Evolutionary conservation across 2,113 vertebrate species (phyloP).

Genomic region (Tragelaphus strepsiceros): DNA sequence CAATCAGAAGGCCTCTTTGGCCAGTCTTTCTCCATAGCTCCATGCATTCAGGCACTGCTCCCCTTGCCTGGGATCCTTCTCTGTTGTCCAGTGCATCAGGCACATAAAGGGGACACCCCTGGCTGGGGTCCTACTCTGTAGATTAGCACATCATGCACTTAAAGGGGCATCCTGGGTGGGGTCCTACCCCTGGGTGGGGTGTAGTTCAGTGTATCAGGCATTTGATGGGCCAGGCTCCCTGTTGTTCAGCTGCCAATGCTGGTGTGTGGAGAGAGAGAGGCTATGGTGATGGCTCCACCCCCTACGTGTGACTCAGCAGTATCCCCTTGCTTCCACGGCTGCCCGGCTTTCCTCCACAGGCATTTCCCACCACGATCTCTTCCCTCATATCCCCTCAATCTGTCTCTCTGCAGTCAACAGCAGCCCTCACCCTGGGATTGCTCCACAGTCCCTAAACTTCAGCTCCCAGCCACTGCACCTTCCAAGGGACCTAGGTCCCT

Average conservation of each 20-base stretch:
- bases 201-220: not conserved
- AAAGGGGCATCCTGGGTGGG: not conserved
- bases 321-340: not conserved
- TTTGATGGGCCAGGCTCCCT: not conserved
- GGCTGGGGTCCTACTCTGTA: not conserved
- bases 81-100: not conserved
- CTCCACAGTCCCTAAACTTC: not conserved
- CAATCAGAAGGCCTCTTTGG: not conserved
- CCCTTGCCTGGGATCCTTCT: not conserved
- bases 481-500: not conserved
- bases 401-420: not conserved
- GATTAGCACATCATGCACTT: not conserved
- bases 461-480: not conserved
- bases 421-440: not conserved
- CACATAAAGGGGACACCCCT: not conserved
- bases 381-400: not conserved
- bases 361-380: not conserved
- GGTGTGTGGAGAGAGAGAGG: not conserved
- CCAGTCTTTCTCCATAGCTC: not conserved
- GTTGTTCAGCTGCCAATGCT: not conserved
- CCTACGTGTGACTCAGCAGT: not conserved
- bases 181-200: not conserved
- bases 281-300: not conserved
- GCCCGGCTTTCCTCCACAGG: not conserved
- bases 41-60: not conserved